phyloP scores from a whole-genome alignment of 1,140 invertebrate species.

The Lepidurus arcticus region DNA sequence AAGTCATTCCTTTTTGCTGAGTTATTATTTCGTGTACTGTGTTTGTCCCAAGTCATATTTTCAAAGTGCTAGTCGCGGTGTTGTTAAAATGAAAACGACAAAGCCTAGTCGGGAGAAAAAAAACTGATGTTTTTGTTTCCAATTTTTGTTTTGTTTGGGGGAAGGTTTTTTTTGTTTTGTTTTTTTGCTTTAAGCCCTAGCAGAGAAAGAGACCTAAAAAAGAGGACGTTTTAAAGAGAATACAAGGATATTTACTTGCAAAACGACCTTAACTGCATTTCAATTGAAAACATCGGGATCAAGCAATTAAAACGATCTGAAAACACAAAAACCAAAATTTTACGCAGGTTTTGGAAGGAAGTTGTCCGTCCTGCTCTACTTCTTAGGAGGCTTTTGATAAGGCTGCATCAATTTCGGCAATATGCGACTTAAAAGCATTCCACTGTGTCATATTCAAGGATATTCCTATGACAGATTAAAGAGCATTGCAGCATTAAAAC shows the following conservation, averaged over 20 bases:
- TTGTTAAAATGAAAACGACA: not conserved
- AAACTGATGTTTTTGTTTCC: not conserved
- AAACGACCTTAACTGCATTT: not conserved
- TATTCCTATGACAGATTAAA: constrained; percentile 6
- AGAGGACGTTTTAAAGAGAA: too few relatives aligned
- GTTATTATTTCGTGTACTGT: constrained; percentile 18
- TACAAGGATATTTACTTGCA: not conserved
- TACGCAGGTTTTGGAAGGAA: not conserved
- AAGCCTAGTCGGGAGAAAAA: constrained; percentile 23
- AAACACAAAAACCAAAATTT: not conserved
- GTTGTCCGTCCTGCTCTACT: not conserved
- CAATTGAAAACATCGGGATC: not conserved
- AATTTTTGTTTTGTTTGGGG: not conserved
- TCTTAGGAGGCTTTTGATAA: constrained; percentile 28
- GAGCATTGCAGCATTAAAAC: not conserved
- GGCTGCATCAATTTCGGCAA: constrained; percentile 31
- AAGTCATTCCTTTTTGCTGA: not conserved
- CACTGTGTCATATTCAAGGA: constrained; percentile 25
- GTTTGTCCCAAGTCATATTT: constrained; percentile 11
- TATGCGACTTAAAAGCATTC: constrained; percentile 27
- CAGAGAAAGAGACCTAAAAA: too few relatives aligned
- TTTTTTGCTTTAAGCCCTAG: too few relatives aligned
- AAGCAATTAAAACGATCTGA: constrained; percentile 8
- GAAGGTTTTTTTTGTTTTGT: too few relatives aligned
- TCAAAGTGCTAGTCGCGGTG: not conserved